Evolutionary conservation across 1,140 invertebrate genomes (phyloP), one percentile per base, ranked within the genome.

Genomic region (Kradibia gibbosae): DNA sequence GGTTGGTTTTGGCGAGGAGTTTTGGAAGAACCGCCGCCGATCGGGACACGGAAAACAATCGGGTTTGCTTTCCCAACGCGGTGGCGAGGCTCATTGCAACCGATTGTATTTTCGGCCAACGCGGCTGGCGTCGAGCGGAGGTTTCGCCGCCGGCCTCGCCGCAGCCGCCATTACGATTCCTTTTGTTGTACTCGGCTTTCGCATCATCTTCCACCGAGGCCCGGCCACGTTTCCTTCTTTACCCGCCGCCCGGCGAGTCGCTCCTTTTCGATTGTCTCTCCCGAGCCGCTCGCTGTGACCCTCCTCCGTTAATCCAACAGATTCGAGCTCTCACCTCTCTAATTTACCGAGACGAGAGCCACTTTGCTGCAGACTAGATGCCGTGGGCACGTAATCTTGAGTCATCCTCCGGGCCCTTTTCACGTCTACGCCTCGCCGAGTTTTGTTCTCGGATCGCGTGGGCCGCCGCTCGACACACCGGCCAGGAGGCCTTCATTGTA

Each of bases 241-340:
- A n/a, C n/a, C n/a, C n/a, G n/a, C 62, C 20, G 20, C 34, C 62
- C 0, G 45, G 4, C 60, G 31, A 34, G 11, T 36, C 17, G 20
- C 0, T 67, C 62, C 22, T 22, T 39, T 22, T n/a, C 62, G 62
- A 39, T n/a, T 39, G 10, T 34, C 20, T 62, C 31, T 25, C 31
- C 60, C 15, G n/a, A 20, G 3, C n/a, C 22, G n/a, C 53, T 3
- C 60, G 13, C 15, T 17, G 10, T 53, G 10, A 3, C 50, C 15
- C 31, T 17, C 31, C 34, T 31, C 13, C 13, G 15, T 62, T 62
- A 34, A 4, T 5, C 60, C 28, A 17, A 62, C 31, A 34, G 5
- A n/a, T 28, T 2, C 55, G 25, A 67, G 34, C 62, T 67, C 62
- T 67, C 34, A 67, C 62, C 62, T 67, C 62, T 67, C 62, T 67